These are phyloP conservation scores for Zenarchopterus dispar DNA, from an alignment of 2,797 vertebrate genomes.

Conservation along the genomic window DNA sequence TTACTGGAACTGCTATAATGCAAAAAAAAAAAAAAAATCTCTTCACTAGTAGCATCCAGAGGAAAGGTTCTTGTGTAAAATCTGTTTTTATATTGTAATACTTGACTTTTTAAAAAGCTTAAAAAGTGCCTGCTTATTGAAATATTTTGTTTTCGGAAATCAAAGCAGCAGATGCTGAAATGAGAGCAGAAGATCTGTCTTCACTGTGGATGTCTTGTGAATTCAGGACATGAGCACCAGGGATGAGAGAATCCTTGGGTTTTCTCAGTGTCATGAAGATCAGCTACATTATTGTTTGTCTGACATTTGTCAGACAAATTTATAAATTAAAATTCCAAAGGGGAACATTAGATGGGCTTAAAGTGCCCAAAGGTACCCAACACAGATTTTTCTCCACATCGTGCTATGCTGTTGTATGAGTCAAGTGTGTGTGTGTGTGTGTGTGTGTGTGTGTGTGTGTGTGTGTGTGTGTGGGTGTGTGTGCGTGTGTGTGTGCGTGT, in stretches of 20 bases:
- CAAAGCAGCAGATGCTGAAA: not conserved
- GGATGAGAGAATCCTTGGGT: not conserved
- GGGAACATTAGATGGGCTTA: slow-evolving; percentile 26
- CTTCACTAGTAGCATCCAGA: too few species aligned
- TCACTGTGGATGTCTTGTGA: not conserved
- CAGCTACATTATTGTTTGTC: slow-evolving; percentile 35
- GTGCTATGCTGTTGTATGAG: slow-evolving; percentile 28
- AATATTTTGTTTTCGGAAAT: too few species aligned
- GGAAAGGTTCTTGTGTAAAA: too few species aligned
- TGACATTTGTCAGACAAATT: slow-evolving; percentile 46
- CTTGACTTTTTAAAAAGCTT: too few species aligned
- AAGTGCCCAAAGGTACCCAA: slow-evolving; percentile 35
- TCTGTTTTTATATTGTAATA: too few species aligned
- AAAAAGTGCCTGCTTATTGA: too few species aligned
- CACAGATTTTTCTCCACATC: slow-evolving; percentile 34
- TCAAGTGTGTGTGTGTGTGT: slow-evolving; percentile 18
- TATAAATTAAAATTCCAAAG: slow-evolving; percentile 5
- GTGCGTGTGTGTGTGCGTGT: not conserved
- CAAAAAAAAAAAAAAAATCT: too few species aligned
- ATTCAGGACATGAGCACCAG: slow-evolving; percentile 18
- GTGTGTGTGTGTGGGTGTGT: not conserved
- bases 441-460: slow-evolving; percentile 1
- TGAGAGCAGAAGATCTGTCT: slow-evolving; percentile 25
- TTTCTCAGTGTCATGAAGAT: slow-evolving; percentile 51
- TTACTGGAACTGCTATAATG: too few species aligned